Evolutionary conservation across 2,797 vertebrate genomes (phyloP), one percentile per base, ranked within the genome.

Genomic region (Oreochromis mossambicus): DNA sequence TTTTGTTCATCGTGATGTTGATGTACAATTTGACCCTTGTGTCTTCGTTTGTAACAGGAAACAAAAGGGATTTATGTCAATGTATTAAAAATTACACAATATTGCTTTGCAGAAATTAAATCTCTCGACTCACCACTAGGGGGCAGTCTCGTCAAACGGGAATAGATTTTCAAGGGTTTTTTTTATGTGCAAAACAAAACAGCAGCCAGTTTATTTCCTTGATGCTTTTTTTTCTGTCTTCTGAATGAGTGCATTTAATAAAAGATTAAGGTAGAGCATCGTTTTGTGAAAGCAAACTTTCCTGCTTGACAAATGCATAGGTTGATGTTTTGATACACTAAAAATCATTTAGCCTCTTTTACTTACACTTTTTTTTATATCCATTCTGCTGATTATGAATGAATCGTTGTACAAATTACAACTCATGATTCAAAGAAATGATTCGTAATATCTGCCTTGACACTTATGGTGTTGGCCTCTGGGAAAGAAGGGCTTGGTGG

Each of bases 81-180:
- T 32, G 52, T 77, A 83, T 48, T 82, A 83, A 86, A 50, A 86
- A 86, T 58, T 73, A 81, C 26, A n/a, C 50, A 54, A 50, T 86
- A 77, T 63, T 9, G 54, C 63, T 15, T 29, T 48, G 24, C 24
- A 48, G 50, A 54, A 21, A 79, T 32, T 3, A 43, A 52, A n/a
- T 85, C 34, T 43, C 73, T 55, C 55, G 4, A 38, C 4, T 38
- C 41, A 86, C 94, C 95, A 92, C 94, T 88, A 92, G 95, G 94
- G 94, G 94, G 87, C 95, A 95, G 81, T 95, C 36, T 91, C 81
- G 92, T 89, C 92, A 92, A 94, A 89, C 48, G 80, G 68, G 75
- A 89, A 32, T 5, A 54, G 14, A 5, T 52, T 77, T 50, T 43
- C 13, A 70, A 46, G 14, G 1, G 2, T 24, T 13, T 61, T n/a